phyloP scores from a whole-genome alignment of 2,113 vertebrate genomes.

The Cricetomys ansorgei region DNA sequence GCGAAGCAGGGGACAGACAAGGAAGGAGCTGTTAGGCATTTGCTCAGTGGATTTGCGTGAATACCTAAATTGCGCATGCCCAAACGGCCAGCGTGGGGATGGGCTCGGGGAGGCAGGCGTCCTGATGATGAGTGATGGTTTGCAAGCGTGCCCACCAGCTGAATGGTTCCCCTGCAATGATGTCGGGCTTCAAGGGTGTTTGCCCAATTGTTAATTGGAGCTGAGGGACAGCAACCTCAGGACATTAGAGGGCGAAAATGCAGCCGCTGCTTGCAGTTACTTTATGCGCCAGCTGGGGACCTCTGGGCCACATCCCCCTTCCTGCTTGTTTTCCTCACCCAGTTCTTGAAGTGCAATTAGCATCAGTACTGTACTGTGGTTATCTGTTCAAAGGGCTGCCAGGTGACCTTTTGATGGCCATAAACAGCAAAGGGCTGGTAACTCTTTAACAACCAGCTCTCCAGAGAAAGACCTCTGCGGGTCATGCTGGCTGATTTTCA shows the following conservation, averaged over 20 bases:
- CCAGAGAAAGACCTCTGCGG: neutral
- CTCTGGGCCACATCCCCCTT: neutral
- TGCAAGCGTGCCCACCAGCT: rapidly evolving
- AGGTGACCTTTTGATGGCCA: neutral
- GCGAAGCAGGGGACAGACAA: neutral
- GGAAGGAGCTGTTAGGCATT: neutral
- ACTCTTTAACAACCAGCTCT: conserved; percentile 21
- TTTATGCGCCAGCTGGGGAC: neutral
- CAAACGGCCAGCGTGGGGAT: rapidly evolving
- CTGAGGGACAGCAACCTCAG: neutral
- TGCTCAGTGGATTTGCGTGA: neutral
- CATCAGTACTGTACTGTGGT: neutral
- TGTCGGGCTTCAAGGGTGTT: neutral
- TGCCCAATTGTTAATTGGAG: neutral
- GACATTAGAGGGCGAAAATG: neutral
- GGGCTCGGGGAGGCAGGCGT: no score
- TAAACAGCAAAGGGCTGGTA: neutral
- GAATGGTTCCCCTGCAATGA: neutral
- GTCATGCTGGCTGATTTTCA: conserved; percentile 1
- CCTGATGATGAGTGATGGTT: neutral
- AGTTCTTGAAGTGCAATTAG: neutral
- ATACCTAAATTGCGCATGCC: neutral
- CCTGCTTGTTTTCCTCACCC: conserved; percentile 1
- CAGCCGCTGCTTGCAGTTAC: neutral
- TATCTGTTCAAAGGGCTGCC: neutral